phyloP scores from a whole-genome alignment of 2,888 invertebrate species.

The Stenodera caucasica region DNA sequence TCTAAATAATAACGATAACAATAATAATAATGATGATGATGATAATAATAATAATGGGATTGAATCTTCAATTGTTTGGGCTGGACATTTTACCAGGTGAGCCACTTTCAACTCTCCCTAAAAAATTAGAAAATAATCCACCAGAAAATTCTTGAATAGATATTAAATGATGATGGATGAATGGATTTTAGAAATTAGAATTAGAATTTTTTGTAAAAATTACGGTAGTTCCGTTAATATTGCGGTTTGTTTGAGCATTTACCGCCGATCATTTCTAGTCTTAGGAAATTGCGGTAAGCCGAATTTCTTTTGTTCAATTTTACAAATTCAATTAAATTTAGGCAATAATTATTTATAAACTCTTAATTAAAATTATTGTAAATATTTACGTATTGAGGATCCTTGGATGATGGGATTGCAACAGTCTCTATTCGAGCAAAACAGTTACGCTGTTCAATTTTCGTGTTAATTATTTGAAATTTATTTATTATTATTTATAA shows the following conservation, averaged over 20 bases:
- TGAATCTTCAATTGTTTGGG: slow-evolving; percentile 12
- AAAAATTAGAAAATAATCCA: no score
- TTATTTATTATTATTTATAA: not conserved
- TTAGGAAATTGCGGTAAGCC: not conserved
- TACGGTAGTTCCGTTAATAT: not conserved
- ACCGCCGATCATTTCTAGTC: not conserved
- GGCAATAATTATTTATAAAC: slow-evolving; percentile 25
- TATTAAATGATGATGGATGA: no score
- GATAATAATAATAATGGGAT: slow-evolving; percentile 23
- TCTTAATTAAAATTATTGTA: slow-evolving; percentile 22
- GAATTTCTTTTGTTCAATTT: not conserved
- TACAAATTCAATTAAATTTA: slow-evolving; percentile 15
- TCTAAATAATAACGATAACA: no score
- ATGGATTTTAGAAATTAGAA: no score
- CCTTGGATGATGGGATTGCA: slow-evolving; percentile 20
- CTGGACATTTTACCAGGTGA: slow-evolving; percentile 26
- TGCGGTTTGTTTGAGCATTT: not conserved
- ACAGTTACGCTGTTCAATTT: not conserved
- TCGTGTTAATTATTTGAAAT: no score
- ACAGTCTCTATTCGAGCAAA: not conserved
- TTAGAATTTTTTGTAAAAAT: no score
- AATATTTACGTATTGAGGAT: slow-evolving; percentile 24
- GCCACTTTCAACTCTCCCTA: no score
- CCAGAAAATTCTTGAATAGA: no score
- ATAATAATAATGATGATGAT: not conserved